A percentile compares a stretch with the other conserved stretches of the same genome.
These are phyloP conservation scores for Morpho deidamia DNA, from an alignment of 2,888 invertebrate genomes.

Conservation along the genomic window DNA sequence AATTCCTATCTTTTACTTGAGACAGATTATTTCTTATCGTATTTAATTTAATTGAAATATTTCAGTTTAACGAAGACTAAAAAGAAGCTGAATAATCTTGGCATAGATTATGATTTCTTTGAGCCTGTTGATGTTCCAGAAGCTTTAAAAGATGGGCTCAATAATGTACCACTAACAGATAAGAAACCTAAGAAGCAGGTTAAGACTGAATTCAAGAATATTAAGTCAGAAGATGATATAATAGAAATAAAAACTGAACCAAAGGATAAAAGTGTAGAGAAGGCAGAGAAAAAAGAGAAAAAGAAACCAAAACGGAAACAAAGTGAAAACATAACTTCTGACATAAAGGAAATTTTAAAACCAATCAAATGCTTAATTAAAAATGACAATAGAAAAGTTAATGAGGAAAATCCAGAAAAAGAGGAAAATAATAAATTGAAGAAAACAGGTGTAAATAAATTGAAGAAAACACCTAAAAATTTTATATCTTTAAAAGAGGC, in stretches of 20 bases:
- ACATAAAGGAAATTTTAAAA: background rate
- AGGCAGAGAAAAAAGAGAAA: constrained; percentile 33
- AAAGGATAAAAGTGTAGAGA: constrained; percentile 8
- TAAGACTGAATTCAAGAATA: constrained; percentile 20
- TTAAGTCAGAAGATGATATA: constrained; percentile 24
- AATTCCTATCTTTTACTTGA: background rate
- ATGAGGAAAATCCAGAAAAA: background rate
- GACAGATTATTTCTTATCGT: background rate
- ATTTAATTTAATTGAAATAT: background rate
- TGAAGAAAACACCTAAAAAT: constrained; percentile 42
- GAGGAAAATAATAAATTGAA: constrained; percentile 32
- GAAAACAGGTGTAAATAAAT: constrained; percentile 43
- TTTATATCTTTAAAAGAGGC: constrained; percentile 46
- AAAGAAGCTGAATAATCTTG: constrained; percentile 61
- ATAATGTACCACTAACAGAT: constrained; percentile 16
- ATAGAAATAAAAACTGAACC: constrained; percentile 15
- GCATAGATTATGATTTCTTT: constrained; percentile 74
- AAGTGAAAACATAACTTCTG: constrained; percentile 8
- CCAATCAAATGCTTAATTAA: constrained; percentile 11
- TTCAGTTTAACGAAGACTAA: constrained; percentile 66
- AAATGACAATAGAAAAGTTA: constrained; percentile 5
- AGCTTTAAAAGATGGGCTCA: constrained; percentile 31
- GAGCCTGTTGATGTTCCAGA: constrained; percentile 69
- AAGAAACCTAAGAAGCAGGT: constrained; percentile 24
- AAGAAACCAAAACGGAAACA: constrained; percentile 41